Percentiles rank a stretch among this genome's conserved stretches.
These are phyloP conservation scores for Pelobates cultripes DNA, from an alignment of 2,797 vertebrate genomes.

Conservation along the genomic window DNA sequence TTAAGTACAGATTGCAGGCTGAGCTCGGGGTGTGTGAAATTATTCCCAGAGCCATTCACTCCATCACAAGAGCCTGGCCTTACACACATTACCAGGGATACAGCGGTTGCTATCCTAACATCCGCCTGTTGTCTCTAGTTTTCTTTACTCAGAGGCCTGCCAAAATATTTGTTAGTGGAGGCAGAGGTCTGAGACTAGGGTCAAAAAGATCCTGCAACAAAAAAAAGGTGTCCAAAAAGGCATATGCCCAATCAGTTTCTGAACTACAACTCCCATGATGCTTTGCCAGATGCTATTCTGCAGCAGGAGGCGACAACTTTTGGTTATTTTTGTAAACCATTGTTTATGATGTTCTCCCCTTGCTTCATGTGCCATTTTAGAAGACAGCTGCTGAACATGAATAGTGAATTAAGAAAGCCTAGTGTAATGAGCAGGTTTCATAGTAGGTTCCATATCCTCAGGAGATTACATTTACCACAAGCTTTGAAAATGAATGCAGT, in stretches of 20 bases:
- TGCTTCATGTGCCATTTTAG: too few relatives aligned
- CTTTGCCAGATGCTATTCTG: too few relatives aligned
- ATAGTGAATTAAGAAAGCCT: neutral
- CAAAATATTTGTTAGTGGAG: neutral
- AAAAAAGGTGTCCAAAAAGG: neutral
- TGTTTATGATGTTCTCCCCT: too few relatives aligned
- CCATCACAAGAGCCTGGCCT: conserved; percentile 11
- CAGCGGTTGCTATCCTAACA: conserved; percentile 28
- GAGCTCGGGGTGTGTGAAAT: too few relatives aligned
- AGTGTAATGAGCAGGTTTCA: neutral
- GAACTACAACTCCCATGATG: too few relatives aligned
- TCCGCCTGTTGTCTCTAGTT: conserved; percentile 30
- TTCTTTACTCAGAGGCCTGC: conserved; percentile 22
- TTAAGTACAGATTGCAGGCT: too few relatives aligned
- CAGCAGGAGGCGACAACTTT: too few relatives aligned
- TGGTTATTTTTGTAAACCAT: too few relatives aligned
- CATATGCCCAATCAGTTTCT: too few relatives aligned
- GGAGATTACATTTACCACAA: conserved; percentile 14
- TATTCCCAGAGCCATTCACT: conserved; percentile 24
- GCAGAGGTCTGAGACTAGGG: neutral
- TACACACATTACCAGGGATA: conserved; percentile 47
- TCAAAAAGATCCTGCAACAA: neutral
- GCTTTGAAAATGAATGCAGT: conserved; percentile 12
- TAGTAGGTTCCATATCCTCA: neutral
- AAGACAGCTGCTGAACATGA: neutral